Conservation (phyloP, 2,797 vertebrate genomes). For the Rousettus madagascariensis region DNA sequence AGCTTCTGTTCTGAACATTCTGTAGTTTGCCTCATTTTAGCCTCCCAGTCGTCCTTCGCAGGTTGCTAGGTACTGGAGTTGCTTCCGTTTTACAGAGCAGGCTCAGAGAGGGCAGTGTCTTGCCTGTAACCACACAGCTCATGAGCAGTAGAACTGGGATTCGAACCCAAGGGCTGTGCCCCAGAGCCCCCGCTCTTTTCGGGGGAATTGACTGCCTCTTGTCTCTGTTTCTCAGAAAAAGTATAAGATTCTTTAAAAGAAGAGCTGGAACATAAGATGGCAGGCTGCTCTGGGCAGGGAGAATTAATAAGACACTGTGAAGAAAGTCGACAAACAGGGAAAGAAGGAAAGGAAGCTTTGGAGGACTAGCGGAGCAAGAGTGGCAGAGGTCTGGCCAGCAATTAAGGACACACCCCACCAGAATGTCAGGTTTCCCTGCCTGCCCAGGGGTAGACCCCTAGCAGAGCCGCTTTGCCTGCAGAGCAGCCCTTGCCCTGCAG, state of each 20-base stretch:
- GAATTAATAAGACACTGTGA: neutral
- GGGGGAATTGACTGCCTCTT: neutral
- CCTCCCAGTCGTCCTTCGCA: neutral
- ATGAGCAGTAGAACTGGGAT: neutral
- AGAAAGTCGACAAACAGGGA: neutral
- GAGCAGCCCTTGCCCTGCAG: neutral
- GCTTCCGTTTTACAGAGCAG: neutral
- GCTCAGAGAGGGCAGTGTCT: neutral
- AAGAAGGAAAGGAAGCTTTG: neutral
- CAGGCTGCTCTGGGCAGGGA: too few species aligned
- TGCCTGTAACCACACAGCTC: neutral
- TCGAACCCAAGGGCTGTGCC: neutral
- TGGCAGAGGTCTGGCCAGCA: neutral
- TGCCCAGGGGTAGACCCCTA: neutral
- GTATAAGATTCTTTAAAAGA: neutral
- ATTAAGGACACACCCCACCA: neutral
- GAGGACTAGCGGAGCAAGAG: neutral
- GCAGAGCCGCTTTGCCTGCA: neutral
- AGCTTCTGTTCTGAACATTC: neutral
- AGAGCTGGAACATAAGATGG: neutral
- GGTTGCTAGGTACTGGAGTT: neutral
- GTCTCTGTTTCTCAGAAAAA: neutral
- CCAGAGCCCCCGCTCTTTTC: neutral
- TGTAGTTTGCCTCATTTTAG: neutral
- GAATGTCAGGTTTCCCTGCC: too few species aligned